phyloP scores from a whole-genome alignment of 1,140 invertebrate genomes.

The Liolophura sinensis region DNA sequence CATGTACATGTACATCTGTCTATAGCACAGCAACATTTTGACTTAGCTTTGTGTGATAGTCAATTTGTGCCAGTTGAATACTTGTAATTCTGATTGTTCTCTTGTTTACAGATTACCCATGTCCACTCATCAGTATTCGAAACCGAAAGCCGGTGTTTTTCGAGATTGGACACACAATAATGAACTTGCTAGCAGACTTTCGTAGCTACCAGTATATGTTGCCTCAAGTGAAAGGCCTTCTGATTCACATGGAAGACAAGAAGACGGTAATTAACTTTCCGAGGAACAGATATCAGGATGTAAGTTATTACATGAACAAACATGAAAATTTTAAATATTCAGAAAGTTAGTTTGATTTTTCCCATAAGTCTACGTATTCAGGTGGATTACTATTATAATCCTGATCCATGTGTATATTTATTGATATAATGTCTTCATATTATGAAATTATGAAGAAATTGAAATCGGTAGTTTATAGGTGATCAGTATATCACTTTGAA shows the following conservation, averaged over 20 bases:
- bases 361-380: background rate
- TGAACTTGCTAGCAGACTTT: constrained; percentile 87
- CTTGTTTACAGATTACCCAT: constrained; percentile 72
- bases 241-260: constrained; percentile 84
- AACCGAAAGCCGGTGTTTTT: constrained; percentile 80
- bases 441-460: too few species aligned
- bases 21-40: too few species aligned
- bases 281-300: constrained; percentile 80
- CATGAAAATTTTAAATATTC: too few species aligned
- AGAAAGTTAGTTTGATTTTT: background rate
- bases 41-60: too few species aligned
- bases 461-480: too few species aligned
- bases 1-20: too few species aligned
- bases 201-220: constrained; percentile 84
- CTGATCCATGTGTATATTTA: too few species aligned
- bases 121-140: constrained; percentile 79
- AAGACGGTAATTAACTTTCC: constrained; percentile 80
- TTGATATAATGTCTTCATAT: too few species aligned
- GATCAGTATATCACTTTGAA: too few species aligned
- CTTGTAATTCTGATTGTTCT: too few species aligned
- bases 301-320: constrained; percentile 47
- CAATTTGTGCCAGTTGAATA: too few species aligned
- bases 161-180: constrained; percentile 89
- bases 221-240: constrained; percentile 75
- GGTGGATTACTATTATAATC: background rate